Conservation (phyloP, 1,140 invertebrate genomes). For the Penaeus vannamei region DNA sequence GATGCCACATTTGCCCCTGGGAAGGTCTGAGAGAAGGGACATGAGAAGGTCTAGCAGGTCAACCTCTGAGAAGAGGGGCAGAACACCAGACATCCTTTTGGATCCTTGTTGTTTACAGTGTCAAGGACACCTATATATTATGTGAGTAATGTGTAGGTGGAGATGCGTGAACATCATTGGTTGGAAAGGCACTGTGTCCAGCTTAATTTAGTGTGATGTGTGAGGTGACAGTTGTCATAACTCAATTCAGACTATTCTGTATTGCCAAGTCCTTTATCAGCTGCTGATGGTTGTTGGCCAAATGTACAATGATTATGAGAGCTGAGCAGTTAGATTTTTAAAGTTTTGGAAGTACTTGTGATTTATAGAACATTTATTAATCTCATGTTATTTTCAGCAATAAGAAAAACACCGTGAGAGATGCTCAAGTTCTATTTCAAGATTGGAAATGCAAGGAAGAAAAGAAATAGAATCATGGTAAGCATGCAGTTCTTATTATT, state of each 20-base stretch:
- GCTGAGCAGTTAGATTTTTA: conserved; percentile 3
- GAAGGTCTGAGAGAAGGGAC: conserved; percentile 35
- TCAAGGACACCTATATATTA: not conserved
- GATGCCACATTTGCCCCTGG: not conserved
- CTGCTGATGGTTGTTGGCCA: not conserved
- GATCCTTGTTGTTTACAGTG: not conserved
- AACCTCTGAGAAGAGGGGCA: conserved; percentile 9
- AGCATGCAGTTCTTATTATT: too few species aligned
- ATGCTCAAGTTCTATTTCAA: too few species aligned
- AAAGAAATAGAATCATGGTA: too few species aligned
- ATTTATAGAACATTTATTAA: too few species aligned
- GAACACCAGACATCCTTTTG: not conserved
- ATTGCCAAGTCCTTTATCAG: not conserved
- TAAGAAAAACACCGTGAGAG: too few species aligned
- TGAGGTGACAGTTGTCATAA: not conserved
- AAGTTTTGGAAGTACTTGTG: too few species aligned
- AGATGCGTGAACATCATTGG: not conserved
- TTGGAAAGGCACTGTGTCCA: conserved; percentile 25
- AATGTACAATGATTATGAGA: conserved; percentile 27
- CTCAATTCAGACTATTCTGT: conserved; percentile 35
- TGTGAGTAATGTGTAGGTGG: not conserved
- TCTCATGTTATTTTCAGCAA: too few species aligned
- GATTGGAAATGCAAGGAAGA: too few species aligned
- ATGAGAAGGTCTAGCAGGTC: not conserved
- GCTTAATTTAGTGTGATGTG: conserved; percentile 3